Percentiles rank a stretch among this genome's conserved stretches.
These are phyloP conservation scores for Daboia siamensis DNA, from an alignment of 2,113 vertebrate genomes.

Conservation along the genomic window DNA sequence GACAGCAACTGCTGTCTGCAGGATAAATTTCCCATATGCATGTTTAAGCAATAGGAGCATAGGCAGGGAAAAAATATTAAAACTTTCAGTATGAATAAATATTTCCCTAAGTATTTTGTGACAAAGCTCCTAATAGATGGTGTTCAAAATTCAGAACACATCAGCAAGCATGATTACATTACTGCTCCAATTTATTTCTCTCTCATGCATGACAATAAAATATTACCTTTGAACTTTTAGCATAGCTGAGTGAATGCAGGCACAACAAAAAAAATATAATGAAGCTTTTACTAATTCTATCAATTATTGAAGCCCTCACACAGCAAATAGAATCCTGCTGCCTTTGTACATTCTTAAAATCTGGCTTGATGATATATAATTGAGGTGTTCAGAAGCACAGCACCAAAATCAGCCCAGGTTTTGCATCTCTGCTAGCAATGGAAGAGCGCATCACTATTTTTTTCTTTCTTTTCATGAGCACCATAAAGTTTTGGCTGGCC, in stretches of 20 bases:
- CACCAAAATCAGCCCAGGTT: neutral
- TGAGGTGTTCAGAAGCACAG: neutral
- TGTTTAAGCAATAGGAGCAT: slow-evolving; percentile 66
- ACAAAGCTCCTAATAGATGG: slow-evolving; percentile 73
- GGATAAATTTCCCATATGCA: slow-evolving; percentile 66
- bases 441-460: neutral
- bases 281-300: slow-evolving; percentile 72
- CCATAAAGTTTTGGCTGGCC: neutral
- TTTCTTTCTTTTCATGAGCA: neutral
- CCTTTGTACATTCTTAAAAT: slow-evolving; percentile 68
- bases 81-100: slow-evolving; percentile 73
- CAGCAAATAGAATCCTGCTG: slow-evolving; percentile 64
- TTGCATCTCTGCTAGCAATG: neutral
- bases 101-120: slow-evolving; percentile 73
- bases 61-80: slow-evolving; percentile 73
- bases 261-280: slow-evolving; percentile 70
- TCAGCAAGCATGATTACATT: slow-evolving; percentile 69
- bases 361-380: neutral
- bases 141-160: slow-evolving; percentile 74
- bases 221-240: slow-evolving; percentile 72
- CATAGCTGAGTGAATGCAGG: slow-evolving; percentile 64
- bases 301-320: slow-evolving; percentile 73
- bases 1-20: slow-evolving; percentile 64
- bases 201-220: slow-evolving; percentile 62
- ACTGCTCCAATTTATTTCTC: slow-evolving; percentile 73